Base-by-base conservation (phyloP, 2,888 invertebrate species). In the Agrotis segetum region DNA sequence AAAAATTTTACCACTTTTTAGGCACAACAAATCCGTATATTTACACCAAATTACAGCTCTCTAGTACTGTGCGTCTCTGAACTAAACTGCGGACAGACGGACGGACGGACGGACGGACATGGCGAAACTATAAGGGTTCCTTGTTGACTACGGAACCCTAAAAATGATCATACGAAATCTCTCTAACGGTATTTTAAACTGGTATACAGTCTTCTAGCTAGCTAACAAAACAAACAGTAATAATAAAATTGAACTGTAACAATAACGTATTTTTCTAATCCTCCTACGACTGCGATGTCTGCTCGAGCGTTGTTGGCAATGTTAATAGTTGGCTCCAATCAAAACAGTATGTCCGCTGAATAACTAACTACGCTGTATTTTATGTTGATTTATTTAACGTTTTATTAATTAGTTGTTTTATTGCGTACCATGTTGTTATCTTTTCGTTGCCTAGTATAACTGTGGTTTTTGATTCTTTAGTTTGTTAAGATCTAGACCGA, bases 191-290 rank as follows among this genome's bases (percentile, higher is more conserved):
- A 40, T 11, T 40, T 40, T 11, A 0, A 40, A 40, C 40, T 40
- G 40, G 11, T 40, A 11, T 1, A 11, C 5, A 29, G 46, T 19
- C n/a, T 56, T 56, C 17, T 50, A 34, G 50, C 9, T 13, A 34
- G 34, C 24, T 55, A 17, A 40, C 67, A 59, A 67, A 52, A 46
- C 50, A 74, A 62, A 17, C 16, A 49, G 63, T 47, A 7, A 14
- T 24, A 59, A 68, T 68, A 66, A 70, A 56, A 13, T 34, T 53
- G 11, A 40, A 52, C 52, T 29, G 21, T 16, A 44, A 49, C 21
- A 62, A 21, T 29, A 67, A 67, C 24, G 59, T 81, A 67, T 79
- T 81, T 56, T 69, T 67, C 52, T 72, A 72, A 71, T 77, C 40
- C 21, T 52, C 65, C 65, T 59, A 56, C 78, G 52, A 56, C 13